Evolutionary conservation across 64 coral and sea anemone genomes (phyloP), one percentile per base, ranked within the genome.

Genomic region (Pocillopora verrucosa): DNA sequence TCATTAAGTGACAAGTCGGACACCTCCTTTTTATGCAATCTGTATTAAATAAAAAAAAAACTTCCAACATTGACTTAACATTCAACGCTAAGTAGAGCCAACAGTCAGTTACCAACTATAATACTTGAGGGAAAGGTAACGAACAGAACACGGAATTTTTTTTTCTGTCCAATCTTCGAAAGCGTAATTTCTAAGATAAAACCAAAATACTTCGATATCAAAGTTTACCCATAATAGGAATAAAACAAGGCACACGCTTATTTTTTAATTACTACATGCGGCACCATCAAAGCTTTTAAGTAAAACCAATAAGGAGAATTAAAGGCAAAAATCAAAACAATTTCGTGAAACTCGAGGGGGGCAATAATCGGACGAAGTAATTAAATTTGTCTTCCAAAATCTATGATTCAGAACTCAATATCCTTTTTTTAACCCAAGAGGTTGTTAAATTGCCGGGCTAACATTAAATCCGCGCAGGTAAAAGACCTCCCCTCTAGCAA

Each of bases 291-390:
- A 83, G 61, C 37, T 1, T 2, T 38, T 0, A 15, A 62, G 26
- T 14, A 25, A 56, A 83, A 63, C 45, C 20, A 17, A 65, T 83
- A 62, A 67, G 15, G 35, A 41, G 34, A 65, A 41, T 22, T 41
- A 41, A 56, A 68, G 16, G 25, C 65, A 65, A 36, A 69, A 84
- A 22, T 62, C 61, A 35, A 67, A 38, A 45, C 60, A 26, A 79
- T 60, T 79, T 79, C 24, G 13, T 60, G 56, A 59, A 79, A 79
- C 77, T 60, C 11, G 56, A 79, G 57, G 77, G 67, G 77, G 77
- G 77, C 77, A 79, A 59, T 79, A 79, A 79, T 79, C 56, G 77
- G 24, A 14, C 19, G n/a, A 60, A 60, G 77, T 79, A 79, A 79
- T 79, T 60, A 79, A 79, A 79, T 79, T 77, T 79, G 20, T 59